Conservation (phyloP, 2,797 vertebrate genomes). For the Neosilurus mollespiculum region DNA sequence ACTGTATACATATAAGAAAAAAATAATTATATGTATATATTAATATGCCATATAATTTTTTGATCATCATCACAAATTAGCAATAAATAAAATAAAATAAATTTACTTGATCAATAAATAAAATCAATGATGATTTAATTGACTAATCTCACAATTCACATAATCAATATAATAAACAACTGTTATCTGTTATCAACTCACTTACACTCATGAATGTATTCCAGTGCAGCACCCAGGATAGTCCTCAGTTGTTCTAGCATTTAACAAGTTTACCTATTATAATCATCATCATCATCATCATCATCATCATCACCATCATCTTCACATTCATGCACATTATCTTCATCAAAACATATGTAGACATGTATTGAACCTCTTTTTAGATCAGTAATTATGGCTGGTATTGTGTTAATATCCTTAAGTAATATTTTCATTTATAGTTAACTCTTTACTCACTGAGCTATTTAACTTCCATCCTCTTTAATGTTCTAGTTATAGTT, state of each 20-base stretch:
- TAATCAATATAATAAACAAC: slow-evolving; percentile 60
- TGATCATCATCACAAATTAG: slow-evolving; percentile 78
- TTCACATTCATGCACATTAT: too few relatives aligned
- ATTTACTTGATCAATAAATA: slow-evolving; percentile 77
- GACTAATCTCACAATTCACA: slow-evolving; percentile 60
- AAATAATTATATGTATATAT: slow-evolving; percentile 66
- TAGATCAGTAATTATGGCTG: slow-evolving; percentile 45
- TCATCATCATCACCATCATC: slow-evolving; percentile 26
- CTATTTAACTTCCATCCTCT: slow-evolving; percentile 18
- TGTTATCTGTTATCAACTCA: slow-evolving; percentile 57
- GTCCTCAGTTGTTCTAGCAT: slow-evolving; percentile 30
- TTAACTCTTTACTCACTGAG: not conserved
- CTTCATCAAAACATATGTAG: slow-evolving; percentile 13
- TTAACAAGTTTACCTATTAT: slow-evolving; percentile 43
- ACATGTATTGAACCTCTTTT: slow-evolving; percentile 2
- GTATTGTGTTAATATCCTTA: slow-evolving; percentile 22
- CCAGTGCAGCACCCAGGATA: slow-evolving; percentile 43
- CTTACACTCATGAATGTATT: slow-evolving; percentile 48
- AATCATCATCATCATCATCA: slow-evolving; percentile 46
- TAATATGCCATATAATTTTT: slow-evolving; percentile 74
- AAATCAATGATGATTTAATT: slow-evolving; percentile 64
- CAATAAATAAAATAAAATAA: slow-evolving; percentile 74
- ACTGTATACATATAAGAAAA: slow-evolving; percentile 76
- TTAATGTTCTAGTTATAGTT: not conserved
- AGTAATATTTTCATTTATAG: slow-evolving; percentile 31